These are phyloP conservation scores for Eumerus sabulonum DNA, from an alignment of 2,888 invertebrate species.

Conservation along the genomic window DNA sequence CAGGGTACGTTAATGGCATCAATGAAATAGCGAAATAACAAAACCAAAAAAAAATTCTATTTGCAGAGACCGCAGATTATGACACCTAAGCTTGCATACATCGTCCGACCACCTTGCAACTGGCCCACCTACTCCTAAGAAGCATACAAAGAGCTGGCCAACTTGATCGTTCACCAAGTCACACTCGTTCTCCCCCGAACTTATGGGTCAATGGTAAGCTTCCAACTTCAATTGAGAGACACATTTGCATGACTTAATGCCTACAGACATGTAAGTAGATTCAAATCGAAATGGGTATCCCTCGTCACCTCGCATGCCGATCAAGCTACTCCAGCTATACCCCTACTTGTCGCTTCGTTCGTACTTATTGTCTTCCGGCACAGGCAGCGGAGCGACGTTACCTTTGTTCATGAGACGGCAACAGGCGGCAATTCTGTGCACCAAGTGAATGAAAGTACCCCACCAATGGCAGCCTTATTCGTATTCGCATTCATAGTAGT, in stretches of 20 bases:
- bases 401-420: conserved; percentile 40
- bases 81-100: conserved; percentile 53
- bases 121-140: neutral
- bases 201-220: conserved; percentile 66
- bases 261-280: conserved; percentile 61
- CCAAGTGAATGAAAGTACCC: conserved; percentile 63
- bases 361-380: conserved; percentile 65
- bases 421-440: conserved; percentile 47
- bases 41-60: conserved; percentile 33
- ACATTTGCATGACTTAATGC: conserved; percentile 52
- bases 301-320: conserved; percentile 33
- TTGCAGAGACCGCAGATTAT: conserved; percentile 51
- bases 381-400: conserved; percentile 28
- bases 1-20: conserved; percentile 38
- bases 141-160: conserved; percentile 28
- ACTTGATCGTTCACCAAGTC: conserved; percentile 11
- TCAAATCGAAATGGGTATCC: conserved; percentile 52
- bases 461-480: conserved; percentile 23
- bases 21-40: too few species aligned
- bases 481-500: conserved; percentile 29
- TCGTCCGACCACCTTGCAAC: neutral
- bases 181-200: conserved; percentile 50
- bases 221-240: conserved; percentile 21
- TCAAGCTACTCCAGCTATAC: conserved; percentile 39
- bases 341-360: conserved; percentile 14